Evolutionary conservation across 2,888 invertebrate genomes (phyloP).

Genomic region (Dione vanillae): DNA sequence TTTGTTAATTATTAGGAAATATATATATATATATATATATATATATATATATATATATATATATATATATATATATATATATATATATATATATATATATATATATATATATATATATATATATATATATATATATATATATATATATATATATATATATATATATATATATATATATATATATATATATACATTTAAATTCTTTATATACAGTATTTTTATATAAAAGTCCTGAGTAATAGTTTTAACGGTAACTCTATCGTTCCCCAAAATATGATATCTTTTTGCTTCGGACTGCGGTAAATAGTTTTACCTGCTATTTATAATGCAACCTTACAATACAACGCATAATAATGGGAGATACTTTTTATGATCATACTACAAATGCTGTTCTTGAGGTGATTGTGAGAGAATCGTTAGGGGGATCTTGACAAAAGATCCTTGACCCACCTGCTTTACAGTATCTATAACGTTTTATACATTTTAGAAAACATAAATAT

Average conservation of each 20-base stretch:
- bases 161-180: background rate
- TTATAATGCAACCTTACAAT: conserved; percentile 47
- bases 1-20: background rate
- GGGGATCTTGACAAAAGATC: background rate
- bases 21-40: no score
- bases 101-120: background rate
- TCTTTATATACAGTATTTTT: background rate
- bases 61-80: background rate
- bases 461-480: background rate
- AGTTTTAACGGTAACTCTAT: background rate
- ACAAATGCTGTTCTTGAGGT: conserved; percentile 33
- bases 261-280: conserved; percentile 51
- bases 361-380: conserved; percentile 50
- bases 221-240: background rate
- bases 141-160: conserved; percentile 1
- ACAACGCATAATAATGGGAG: conserved; percentile 31
- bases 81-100: conserved; percentile 1
- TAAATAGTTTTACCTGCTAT: conserved; percentile 64
- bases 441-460: conserved; percentile 12
- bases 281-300: conserved; percentile 55
- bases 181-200: conserved; percentile 6
- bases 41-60: conserved; percentile 2
- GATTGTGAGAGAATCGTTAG: conserved; percentile 33
- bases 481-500: background rate
- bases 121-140: conserved; percentile 2